Evolutionary conservation across 2,797 vertebrate species (phyloP).

Genomic region (Artibeus jamaicensis): DNA sequence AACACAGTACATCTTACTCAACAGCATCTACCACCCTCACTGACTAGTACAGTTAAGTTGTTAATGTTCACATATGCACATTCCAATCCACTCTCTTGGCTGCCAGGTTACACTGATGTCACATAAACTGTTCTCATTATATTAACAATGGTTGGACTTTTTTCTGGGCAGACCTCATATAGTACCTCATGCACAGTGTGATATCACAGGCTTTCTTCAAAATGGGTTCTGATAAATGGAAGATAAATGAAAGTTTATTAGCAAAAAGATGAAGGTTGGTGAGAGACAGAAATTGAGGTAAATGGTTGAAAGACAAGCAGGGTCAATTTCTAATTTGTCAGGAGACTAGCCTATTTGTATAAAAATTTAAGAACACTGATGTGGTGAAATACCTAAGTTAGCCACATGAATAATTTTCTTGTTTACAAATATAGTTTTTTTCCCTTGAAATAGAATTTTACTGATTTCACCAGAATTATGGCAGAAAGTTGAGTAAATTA

Average conservation of each 20-base stretch:
- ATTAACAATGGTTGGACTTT: too few relatives aligned
- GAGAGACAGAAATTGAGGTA: not conserved
- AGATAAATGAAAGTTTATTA: not conserved
- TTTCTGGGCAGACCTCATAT: not conserved
- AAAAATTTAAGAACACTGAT: not conserved
- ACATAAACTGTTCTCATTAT: too few relatives aligned
- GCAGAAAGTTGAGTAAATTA: not conserved
- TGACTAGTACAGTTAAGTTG: too few relatives aligned
- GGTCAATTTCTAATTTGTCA: not conserved
- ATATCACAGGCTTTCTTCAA: not conserved
- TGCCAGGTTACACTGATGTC: too few relatives aligned
- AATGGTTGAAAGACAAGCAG: not conserved
- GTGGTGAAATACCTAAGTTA: not conserved
- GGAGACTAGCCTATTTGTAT: fast-evolving
- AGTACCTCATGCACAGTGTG: not conserved
- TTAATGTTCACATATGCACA: too few relatives aligned
- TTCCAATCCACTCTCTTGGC: too few relatives aligned
- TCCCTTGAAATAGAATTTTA: not conserved
- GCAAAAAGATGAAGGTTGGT: not conserved
- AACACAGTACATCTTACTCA: too few relatives aligned
- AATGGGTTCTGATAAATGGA: not conserved
- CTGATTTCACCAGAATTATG: not conserved
- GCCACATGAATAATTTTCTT: not conserved
- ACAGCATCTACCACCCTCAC: too few relatives aligned
- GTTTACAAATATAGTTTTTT: not conserved